Percentiles rank a stretch among this genome's conserved stretches.
These are phyloP conservation scores for Petrocephalus schoutedeni DNA, from an alignment of 2,797 vertebrate species.

Conservation along the genomic window DNA sequence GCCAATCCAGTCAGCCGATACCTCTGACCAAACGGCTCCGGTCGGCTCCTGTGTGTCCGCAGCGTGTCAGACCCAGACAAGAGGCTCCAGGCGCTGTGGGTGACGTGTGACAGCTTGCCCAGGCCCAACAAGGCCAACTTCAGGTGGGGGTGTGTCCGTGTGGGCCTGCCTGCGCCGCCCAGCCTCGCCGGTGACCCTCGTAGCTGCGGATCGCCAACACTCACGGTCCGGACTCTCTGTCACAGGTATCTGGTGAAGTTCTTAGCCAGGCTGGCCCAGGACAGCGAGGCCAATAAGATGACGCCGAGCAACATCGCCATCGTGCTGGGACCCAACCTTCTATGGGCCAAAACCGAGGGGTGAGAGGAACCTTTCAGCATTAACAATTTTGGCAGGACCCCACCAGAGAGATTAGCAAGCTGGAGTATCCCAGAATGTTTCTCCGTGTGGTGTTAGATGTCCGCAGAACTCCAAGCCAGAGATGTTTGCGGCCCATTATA, in stretches of 20 bases:
- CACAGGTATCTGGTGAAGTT: conserved; percentile 95
- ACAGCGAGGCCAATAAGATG: conserved; percentile 94
- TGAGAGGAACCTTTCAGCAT: conserved; percentile 48
- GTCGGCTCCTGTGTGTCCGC: conserved; percentile 38
- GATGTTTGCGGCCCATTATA: neutral
- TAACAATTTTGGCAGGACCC: neutral
- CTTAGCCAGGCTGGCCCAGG: conserved; percentile 84
- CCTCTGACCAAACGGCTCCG: neutral
- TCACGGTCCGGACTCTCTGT: neutral
- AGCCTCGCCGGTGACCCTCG: neutral
- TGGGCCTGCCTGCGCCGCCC: neutral
- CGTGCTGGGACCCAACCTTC: conserved; percentile 88
- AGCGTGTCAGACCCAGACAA: conserved; percentile 87
- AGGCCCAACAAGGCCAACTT: conserved; percentile 82
- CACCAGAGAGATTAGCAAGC: neutral
- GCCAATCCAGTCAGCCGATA: neutral
- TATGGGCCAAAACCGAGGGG: conserved; percentile 95
- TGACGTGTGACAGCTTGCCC: conserved; percentile 83
- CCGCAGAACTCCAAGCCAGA: neutral
- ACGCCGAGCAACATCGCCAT: conserved; percentile 92
- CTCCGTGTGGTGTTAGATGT: neutral
- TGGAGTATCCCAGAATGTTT: neutral
- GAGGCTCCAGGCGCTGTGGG: conserved; percentile 88
- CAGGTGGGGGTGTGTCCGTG: conserved; percentile 45
- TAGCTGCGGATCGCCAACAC: neutral